Percentiles rank a stretch among this genome's conserved stretches.
These are phyloP conservation scores for Sarcophaga caerulescens DNA, from an alignment of 2,888 invertebrate genomes.

Conservation along the genomic window DNA sequence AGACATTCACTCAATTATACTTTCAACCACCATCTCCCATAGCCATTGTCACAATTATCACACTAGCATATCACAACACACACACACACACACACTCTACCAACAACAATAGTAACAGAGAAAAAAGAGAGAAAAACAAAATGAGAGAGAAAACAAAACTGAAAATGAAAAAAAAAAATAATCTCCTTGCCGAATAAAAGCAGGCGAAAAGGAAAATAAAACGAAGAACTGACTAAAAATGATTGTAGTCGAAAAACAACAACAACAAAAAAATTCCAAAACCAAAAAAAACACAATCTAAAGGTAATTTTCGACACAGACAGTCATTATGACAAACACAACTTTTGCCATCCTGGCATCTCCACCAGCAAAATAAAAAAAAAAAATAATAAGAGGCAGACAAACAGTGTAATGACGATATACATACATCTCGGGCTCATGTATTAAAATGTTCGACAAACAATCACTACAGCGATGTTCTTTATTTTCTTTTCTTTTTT, in stretches of 20 bases:
- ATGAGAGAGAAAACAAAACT: background rate
- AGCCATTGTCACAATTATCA: constrained; percentile 14
- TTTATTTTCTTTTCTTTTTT: background rate
- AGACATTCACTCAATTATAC: constrained; percentile 18
- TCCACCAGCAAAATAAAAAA: background rate
- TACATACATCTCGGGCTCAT: background rate
- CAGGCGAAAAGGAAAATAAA: background rate
- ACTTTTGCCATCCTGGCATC: background rate
- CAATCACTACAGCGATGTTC: background rate
- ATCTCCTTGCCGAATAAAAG: background rate
- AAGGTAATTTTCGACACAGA: constrained; percentile 12
- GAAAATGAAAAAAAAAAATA: background rate
- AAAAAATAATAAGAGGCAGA: too few relatives aligned
- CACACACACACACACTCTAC: too few relatives aligned
- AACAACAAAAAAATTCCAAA: constrained; percentile 20
- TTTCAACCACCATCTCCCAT: background rate
- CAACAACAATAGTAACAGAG: background rate
- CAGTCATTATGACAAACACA: background rate
- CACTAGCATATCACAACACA: constrained; percentile 6
- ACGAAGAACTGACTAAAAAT: background rate
- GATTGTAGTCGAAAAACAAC: constrained; percentile 7
- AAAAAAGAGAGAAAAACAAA: background rate
- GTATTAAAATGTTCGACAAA: background rate
- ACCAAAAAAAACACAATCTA: constrained; percentile 15
- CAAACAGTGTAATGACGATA: background rate